Evolutionary conservation across 1,140 invertebrate species (phyloP), one percentile per base, ranked within the genome.

Genomic region (Drosophila eugracilis): DNA sequence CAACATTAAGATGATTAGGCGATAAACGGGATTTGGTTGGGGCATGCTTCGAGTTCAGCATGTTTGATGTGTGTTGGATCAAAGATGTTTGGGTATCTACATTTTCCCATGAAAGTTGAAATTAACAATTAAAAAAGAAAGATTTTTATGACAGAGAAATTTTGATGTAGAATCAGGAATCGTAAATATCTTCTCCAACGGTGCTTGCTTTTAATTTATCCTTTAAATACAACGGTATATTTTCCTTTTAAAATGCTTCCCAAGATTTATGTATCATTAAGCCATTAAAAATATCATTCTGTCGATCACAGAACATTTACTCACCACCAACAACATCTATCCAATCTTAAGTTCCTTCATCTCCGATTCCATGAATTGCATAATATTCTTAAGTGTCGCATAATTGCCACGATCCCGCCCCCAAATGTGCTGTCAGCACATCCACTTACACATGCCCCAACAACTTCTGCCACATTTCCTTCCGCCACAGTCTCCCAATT

Each of bases 1-100:
- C 54, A 72, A 53, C 59, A 69, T 59, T 59, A 78, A 69, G 78
- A 74, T 53, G 48, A 70, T 65, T 58, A 44, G 41, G 47, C 69
- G 52, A 74, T 84, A 78, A 81, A 84, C 69, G 60, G 39, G 67
- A 57, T 69, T 66, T 71, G 42, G 7, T 47, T 58, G 53, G 45
- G 41, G 57, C 21, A 28, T 22, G 59, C 41, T 47, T 60, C 24
- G 22, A 45, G 15, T 21, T 19, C 9, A 15, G 54, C 19, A n/a
- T 57, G 26, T 15, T 12, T 49, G 41, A 55, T n/a, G 49, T 36
- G 21, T 17, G 5, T 21, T 12, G 49, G 30, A 55, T 59, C 7
- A 26, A 24, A 14, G 24, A 26, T 55, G 19, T 36, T 59, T 55
- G 55, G 49, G 30, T 36, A 24, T 55, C 22, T 55, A 26, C 14